These are phyloP conservation scores for Cranoglanis bouderius DNA, from an alignment of 2,113 vertebrate genomes.

Conservation along the genomic window DNA sequence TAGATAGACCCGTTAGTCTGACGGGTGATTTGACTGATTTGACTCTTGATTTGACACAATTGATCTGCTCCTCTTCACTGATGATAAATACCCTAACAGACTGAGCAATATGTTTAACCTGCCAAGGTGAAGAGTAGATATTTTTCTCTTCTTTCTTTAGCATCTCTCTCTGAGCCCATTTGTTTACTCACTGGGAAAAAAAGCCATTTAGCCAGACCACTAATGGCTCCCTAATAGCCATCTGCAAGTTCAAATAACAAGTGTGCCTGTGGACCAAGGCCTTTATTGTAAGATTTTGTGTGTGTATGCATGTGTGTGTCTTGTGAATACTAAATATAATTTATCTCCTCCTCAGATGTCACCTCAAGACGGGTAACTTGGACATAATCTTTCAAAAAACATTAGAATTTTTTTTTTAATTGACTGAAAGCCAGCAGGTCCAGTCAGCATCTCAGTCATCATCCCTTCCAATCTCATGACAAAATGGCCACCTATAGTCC, in stretches of 20 bases:
- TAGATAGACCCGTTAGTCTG: neutral
- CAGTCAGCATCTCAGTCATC: constrained; percentile 6
- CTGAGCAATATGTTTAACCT: neutral
- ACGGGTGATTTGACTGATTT: no score
- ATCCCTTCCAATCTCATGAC: neutral
- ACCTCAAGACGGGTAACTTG: constrained; percentile 55
- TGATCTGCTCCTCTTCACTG: neutral
- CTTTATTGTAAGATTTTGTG: constrained; percentile 7
- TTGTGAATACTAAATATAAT: neutral
- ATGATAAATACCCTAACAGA: neutral
- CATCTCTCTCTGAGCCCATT: constrained; percentile 57
- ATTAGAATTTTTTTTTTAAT: constrained; percentile 37
- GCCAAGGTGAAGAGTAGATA: neutral
- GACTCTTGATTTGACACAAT: neutral
- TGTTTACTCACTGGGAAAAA: constrained; percentile 71
- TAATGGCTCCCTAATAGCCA: constrained; percentile 68
- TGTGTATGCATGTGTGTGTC: constrained; percentile 28
- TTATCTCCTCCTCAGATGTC: constrained; percentile 66
- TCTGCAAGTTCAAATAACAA: constrained; percentile 48
- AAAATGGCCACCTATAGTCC: constrained; percentile 75
- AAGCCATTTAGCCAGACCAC: constrained; percentile 62
- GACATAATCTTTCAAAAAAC: constrained; percentile 16
- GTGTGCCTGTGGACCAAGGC: neutral
- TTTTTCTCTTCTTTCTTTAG: constrained; percentile 29
- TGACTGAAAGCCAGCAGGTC: constrained; percentile 32